A percentile compares a stretch with the other conserved stretches of the same genome.
phyloP scores from a whole-genome alignment of 1,140 invertebrate genomes.

The Drosophila tani region DNA sequence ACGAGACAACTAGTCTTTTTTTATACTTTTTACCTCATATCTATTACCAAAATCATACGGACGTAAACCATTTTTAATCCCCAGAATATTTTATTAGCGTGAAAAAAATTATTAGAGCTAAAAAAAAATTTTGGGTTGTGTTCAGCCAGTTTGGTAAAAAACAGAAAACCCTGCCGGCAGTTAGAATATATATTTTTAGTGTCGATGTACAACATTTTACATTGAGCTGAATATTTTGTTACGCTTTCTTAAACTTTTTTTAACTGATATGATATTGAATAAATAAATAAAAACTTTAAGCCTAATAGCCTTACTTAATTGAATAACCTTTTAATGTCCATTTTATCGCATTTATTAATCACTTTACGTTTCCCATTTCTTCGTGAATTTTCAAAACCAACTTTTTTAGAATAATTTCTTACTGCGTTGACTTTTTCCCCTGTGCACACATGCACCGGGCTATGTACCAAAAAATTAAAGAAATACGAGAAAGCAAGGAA shows the following conservation, averaged over 20 bases:
- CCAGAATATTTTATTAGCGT: not conserved
- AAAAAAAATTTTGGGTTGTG: not conserved
- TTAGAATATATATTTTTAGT: not conserved
- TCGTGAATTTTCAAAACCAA: not conserved
- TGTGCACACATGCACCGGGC: conserved; percentile 11
- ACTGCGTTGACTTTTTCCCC: not conserved
- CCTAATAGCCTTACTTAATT: too few relatives aligned
- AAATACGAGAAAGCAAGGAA: conserved; percentile 26
- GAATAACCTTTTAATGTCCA: too few relatives aligned
- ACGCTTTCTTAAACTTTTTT: too few relatives aligned
- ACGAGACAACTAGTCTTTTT: too few relatives aligned
- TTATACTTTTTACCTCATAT: not conserved
- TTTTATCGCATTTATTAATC: too few relatives aligned
- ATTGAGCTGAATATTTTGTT: not conserved
- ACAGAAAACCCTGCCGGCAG: not conserved
- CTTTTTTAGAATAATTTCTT: not conserved
- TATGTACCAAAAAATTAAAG: conserved; percentile 19
- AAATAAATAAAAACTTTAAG: not conserved
- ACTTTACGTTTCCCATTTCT: too few relatives aligned
- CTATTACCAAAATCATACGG: too few relatives aligned
- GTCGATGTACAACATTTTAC: not conserved
- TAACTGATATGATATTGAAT: not conserved
- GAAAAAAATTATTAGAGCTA: not conserved
- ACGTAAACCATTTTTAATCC: not conserved
- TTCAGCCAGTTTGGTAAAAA: not conserved